Evolutionary conservation across 2,113 vertebrate species (phyloP), one percentile per base, ranked within the genome.

Genomic region (Engraulis encrasicolus): DNA sequence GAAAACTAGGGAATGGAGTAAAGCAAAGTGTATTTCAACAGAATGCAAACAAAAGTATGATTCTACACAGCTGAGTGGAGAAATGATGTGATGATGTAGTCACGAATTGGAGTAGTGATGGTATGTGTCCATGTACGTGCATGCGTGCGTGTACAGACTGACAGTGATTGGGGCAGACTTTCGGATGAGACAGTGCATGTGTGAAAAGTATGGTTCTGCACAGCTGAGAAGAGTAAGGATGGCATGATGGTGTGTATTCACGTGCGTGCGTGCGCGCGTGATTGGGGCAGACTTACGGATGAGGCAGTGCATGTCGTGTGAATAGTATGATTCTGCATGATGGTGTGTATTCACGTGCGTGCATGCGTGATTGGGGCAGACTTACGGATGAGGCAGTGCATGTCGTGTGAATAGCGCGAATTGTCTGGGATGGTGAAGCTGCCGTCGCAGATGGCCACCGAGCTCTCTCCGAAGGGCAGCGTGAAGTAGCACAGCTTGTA

Each of bases 361-460:
- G 20, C 27, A 23, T 61, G 58, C 27, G 58, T 61, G 61, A 31
- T 12, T 71, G 23, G 27, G 27, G 61, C 12, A 49, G 90, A 97
- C 97, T 96, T 94, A 99, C 98, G 95, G 91, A 99, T 99, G 89
- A 99, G 97, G 95, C 97, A 97, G 95, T 99, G 98, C 96, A 99
- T 97, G 87, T 99, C 98, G 78, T 97, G 96, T 5, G 98, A 97
- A 93, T 99, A 98, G 82, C 98, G 95, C 0, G 98, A 99, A 50
- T 97, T 98, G 92, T 99, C 98, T 0, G 98, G 98, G 88, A 99
- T 98, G 84, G 98, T 99, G 93, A 99, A 99, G 90, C 94, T 99
- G 88, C 98, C 98, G 6, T 99, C 98, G 86, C 98, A 99, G 91
- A 99, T 99, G 27, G 98, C 98, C 88, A 99, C 98, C 92, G 99